A percentile compares a stretch with the other conserved stretches of the same genome.
Conservation (phyloP, 2,113 vertebrate species). For the Cavia aperea region DNA sequence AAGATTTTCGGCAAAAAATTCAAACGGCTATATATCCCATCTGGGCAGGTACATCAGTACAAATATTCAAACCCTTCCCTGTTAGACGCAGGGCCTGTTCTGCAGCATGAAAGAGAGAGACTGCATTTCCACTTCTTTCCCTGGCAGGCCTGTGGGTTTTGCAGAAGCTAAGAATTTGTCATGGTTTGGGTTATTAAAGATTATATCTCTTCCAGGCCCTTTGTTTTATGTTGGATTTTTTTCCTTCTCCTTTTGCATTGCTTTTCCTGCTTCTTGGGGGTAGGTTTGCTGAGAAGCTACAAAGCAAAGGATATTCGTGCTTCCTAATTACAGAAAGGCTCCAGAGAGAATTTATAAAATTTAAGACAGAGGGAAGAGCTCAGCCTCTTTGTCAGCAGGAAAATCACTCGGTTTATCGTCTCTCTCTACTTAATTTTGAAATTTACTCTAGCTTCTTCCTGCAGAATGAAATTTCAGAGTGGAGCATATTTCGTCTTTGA, state of each 20-base stretch:
- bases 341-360: background rate
- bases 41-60: fast-evolving
- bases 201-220: background rate
- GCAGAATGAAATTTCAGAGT: slow-evolving; percentile 27
- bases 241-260: background rate
- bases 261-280: background rate
- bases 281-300: background rate
- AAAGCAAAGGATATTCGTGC: background rate
- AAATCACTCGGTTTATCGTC: background rate
- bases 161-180: background rate
- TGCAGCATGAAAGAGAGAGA: background rate
- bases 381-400: background rate
- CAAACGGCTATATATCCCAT: background rate
- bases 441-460: background rate
- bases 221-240: background rate
- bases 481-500: background rate
- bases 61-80: background rate
- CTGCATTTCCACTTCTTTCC: background rate
- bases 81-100: background rate
- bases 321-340: background rate
- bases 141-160: slow-evolving; percentile 3
- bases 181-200: background rate
- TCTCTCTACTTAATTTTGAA: slow-evolving; percentile 16
- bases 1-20: background rate
- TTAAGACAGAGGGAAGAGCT: background rate